These are phyloP conservation scores for Azorinus chamasolen DNA, from an alignment of 2,888 invertebrate species.

Conservation along the genomic window DNA sequence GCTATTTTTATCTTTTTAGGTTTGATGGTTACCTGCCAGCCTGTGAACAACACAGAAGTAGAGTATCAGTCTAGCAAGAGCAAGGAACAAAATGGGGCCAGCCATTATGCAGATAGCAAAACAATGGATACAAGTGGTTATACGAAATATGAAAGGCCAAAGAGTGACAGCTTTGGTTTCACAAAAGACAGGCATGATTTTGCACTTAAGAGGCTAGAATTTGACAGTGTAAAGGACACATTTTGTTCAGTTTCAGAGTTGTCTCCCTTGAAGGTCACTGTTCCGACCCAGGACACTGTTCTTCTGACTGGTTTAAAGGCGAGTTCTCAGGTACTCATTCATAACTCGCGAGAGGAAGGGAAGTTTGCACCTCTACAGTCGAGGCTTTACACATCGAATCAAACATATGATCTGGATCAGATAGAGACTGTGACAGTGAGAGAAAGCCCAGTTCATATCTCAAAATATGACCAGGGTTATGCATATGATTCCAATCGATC, in stretches of 20 bases:
- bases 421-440: constrained; percentile 32
- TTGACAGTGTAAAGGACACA: constrained; percentile 70
- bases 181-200: constrained; percentile 45
- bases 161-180: background rate
- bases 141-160: background rate
- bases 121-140: background rate
- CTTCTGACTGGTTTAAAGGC: constrained; percentile 75
- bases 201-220: constrained; percentile 75
- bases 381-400: constrained; percentile 48
- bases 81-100: constrained; percentile 31
- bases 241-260: constrained; percentile 72
- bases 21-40: constrained; percentile 79
- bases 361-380: constrained; percentile 53
- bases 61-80: constrained; percentile 17
- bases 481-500: constrained; percentile 29
- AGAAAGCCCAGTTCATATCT: constrained; percentile 19
- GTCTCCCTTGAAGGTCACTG: constrained; percentile 75
- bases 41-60: constrained; percentile 61
- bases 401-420: constrained; percentile 42
- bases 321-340: constrained; percentile 75
- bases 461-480: constrained; percentile 11
- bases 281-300: constrained; percentile 76
- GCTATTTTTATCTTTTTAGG: constrained; percentile 62
- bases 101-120: background rate
- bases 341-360: constrained; percentile 57